Evolutionary conservation across 2,797 vertebrate genomes (phyloP).

Genomic region (Lepus townsendii): DNA sequence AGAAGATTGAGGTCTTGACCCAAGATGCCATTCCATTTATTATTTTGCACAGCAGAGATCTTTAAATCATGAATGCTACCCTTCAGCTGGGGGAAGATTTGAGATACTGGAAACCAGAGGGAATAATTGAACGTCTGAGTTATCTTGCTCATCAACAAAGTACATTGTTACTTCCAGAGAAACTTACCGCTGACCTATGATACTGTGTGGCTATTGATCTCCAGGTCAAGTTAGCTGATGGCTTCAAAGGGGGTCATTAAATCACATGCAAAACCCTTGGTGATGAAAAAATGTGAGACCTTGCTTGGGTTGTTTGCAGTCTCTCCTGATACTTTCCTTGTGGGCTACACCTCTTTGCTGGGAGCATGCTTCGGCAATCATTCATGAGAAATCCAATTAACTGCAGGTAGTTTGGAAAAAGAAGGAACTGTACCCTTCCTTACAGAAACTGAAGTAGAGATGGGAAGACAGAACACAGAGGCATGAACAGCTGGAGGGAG

Average conservation of each 20-base stretch:
- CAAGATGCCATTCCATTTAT: slow-evolving; percentile 85
- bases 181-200: slow-evolving; percentile 88
- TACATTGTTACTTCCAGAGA: slow-evolving; percentile 90
- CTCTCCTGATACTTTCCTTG: not conserved
- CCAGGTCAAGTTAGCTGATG: slow-evolving; percentile 87
- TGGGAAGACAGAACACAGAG: not conserved
- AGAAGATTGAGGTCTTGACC: slow-evolving; percentile 74
- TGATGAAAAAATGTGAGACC: slow-evolving; percentile 87
- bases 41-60: slow-evolving; percentile 91
- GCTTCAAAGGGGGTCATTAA: slow-evolving; percentile 92
- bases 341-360: not conserved
- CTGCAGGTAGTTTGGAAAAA: not conserved
- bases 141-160: slow-evolving; percentile 91
- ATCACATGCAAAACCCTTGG: slow-evolving; percentile 89
- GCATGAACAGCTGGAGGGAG: not conserved
- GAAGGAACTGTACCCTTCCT: not conserved
- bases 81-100: slow-evolving; percentile 87
- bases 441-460: not conserved
- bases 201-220: slow-evolving; percentile 91
- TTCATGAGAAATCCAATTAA: not conserved
- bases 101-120: slow-evolving; percentile 81
- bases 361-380: not conserved
- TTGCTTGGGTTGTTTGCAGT: not conserved
- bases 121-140: slow-evolving; percentile 74
- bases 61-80: slow-evolving; percentile 88